Percentiles rank a stretch among this genome's conserved stretches.
These are phyloP conservation scores for Talpa occidentalis DNA, from an alignment of 2,113 vertebrate species.

Conservation along the genomic window DNA sequence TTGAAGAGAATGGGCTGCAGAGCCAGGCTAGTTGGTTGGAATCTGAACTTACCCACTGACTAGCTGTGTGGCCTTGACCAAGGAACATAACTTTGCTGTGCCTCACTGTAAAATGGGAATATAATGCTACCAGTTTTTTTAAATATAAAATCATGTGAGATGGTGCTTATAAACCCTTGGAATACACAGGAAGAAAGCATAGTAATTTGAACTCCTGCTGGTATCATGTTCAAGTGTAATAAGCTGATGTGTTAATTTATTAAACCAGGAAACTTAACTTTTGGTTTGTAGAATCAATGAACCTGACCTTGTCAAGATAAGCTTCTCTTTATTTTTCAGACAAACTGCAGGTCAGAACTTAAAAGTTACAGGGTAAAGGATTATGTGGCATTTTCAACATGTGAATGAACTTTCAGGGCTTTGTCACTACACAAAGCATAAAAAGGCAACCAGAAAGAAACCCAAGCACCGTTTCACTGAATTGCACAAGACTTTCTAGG, in stretches of 20 bases:
- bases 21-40: not conserved
- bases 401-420: not conserved
- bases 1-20: not conserved
- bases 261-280: not conserved
- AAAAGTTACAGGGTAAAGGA: not conserved
- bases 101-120: not conserved
- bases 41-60: not conserved
- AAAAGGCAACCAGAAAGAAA: not conserved
- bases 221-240: not conserved
- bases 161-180: not conserved
- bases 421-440: not conserved
- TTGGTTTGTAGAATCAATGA: not conserved
- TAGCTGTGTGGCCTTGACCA: not conserved
- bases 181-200: not conserved
- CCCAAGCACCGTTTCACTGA: not conserved
- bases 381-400: not conserved
- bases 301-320: not conserved
- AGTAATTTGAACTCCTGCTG: not conserved
- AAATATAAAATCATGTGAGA: not conserved
- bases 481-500: not conserved
- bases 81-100: not conserved
- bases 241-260: not conserved
- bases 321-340: not conserved
- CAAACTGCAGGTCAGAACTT: not conserved
- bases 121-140: not conserved